Percentiles rank a stretch among this genome's conserved stretches.
These are phyloP conservation scores for Rhinolophus ferrumequinum DNA, from an alignment of 2,113 vertebrate genomes.

Conservation along the genomic window DNA sequence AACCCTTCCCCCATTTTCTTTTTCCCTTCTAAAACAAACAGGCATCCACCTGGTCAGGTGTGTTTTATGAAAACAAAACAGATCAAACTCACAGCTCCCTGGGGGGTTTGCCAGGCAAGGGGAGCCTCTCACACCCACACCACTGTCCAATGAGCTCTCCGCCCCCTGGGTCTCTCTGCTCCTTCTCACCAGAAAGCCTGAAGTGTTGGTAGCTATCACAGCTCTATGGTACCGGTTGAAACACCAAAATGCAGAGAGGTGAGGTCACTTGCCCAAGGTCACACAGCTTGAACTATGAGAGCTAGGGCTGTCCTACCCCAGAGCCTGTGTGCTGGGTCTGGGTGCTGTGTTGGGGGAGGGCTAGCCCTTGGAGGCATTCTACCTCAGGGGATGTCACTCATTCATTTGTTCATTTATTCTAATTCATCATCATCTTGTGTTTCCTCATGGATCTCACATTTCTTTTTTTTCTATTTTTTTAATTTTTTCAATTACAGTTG, in stretches of 20 bases:
- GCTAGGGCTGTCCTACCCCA: neutral
- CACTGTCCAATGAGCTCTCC: neutral
- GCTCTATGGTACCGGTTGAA: neutral
- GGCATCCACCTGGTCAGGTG: neutral
- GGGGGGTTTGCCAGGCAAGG: neutral
- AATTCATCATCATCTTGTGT: neutral
- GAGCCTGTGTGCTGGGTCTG: neutral
- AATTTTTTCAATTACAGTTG: neutral
- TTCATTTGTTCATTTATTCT: neutral
- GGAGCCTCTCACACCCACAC: neutral
- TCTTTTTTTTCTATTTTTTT: neutral
- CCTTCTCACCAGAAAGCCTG: neutral
- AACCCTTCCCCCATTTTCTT: neutral
- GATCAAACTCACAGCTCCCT: neutral
- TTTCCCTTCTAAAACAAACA: neutral
- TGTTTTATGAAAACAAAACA: conserved; percentile 31
- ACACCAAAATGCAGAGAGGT: neutral
- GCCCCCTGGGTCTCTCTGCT: neutral
- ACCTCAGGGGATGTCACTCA: neutral
- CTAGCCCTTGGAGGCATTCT: neutral
- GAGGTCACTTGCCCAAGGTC: too few relatives aligned
- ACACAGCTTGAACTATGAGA: neutral
- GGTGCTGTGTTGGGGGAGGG: too few relatives aligned
- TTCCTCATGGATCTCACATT: neutral
- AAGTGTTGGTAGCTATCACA: neutral